Base-by-base conservation (phyloP, 1,140 invertebrate species). In the Battus philenor region DNA sequence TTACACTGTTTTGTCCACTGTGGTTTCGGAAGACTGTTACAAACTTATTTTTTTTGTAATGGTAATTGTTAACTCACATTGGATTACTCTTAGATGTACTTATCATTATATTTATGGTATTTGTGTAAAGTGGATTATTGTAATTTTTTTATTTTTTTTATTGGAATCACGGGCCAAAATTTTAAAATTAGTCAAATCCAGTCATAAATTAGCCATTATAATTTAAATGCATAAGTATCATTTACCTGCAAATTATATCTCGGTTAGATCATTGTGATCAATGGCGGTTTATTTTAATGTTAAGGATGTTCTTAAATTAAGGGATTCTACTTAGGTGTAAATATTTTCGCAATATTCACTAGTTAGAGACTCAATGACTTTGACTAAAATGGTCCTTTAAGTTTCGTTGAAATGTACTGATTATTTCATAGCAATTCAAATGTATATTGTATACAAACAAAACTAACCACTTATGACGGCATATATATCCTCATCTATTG, bases 341-440 rank as follows among this genome's bases (percentile, higher is more conserved):
- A 77, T 78, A 75, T 50, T 68, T 68, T 59, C 44, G 7, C 34
- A 24, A 55, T 45, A 17, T 55, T 41, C 54, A 48, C 38, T 62
- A 64, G 59, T 64, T 64, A 61, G 64, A 48, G 50, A 54, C 55
- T 63, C 53, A 54, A 62, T 59, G 65, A 70, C 59, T 71, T 66
- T 47, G 54, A 59, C 61, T 74, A 48, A 54, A 54, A 64, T 53
- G 45, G 49, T 68, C 61, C 50, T 68, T 78, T 78, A 69, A 66
- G 68, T 78, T 80, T 61, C 62, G 66, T 70, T 73, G 68, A 73
- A 80, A 78, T 80, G 79, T 79, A 80, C 79, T 83, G 79, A 83
- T 83, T 83, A 83, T 75, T 75, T 79, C 75, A 60, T 73, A 80
- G 68, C 67, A 58, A 68, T 71, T 74, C 53, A 56, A 64, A 59